These are phyloP conservation scores for Choristoneura fumiferana DNA, from an alignment of 1,140 invertebrate species.

Conservation along the genomic window DNA sequence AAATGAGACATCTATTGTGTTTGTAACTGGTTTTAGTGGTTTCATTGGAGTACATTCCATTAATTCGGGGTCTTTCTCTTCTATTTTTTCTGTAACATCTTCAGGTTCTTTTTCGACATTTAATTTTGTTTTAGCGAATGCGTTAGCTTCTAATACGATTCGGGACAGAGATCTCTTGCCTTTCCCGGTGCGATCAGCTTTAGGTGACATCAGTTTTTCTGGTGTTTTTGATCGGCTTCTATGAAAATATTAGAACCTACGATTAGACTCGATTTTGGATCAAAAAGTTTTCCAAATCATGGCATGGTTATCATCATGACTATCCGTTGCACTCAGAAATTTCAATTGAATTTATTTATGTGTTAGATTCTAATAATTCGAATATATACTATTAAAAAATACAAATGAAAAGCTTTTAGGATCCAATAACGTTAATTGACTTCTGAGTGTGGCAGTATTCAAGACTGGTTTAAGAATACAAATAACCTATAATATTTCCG, in stretches of 20 bases:
- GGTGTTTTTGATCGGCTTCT: constrained; percentile 67
- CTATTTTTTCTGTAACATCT: not conserved
- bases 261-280: too few species aligned
- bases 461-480: too few species aligned
- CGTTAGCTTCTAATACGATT: constrained; percentile 66
- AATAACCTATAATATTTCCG: too few species aligned
- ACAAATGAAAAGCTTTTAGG: too few species aligned
- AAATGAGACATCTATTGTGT: constrained; percentile 59
- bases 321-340: too few species aligned
- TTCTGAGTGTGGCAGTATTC: too few species aligned
- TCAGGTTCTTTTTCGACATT: constrained; percentile 33
- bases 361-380: too few species aligned
- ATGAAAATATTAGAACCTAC: not conserved
- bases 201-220: constrained; percentile 63
- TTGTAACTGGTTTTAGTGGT: constrained; percentile 38
- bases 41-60: constrained; percentile 70
- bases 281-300: not conserved
- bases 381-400: too few species aligned
- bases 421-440: too few species aligned
- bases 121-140: constrained; percentile 57
- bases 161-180: constrained; percentile 61
- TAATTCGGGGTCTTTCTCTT: not conserved
- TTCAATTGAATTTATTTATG: too few species aligned
- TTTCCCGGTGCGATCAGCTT: constrained; percentile 40
- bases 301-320: too few species aligned